Evolutionary conservation across 2,888 invertebrate genomes (phyloP).

Genomic region (Lagria hirta): DNA sequence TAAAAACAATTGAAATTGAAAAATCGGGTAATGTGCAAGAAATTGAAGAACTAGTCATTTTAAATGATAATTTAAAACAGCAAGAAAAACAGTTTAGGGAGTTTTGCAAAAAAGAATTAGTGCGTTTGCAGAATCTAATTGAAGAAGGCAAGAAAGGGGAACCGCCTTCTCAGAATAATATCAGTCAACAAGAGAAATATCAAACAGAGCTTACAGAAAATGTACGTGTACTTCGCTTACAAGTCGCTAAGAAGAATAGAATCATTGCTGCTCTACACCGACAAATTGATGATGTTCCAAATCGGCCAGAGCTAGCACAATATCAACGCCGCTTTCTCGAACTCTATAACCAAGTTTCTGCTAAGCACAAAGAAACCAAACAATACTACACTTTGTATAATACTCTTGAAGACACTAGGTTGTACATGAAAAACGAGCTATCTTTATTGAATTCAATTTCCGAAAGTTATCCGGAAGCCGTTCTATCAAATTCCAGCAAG

Average conservation of each 20-base stretch:
- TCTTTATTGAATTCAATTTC: slow-evolving; percentile 84
- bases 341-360: slow-evolving; percentile 92
- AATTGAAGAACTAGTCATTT: slow-evolving; percentile 63
- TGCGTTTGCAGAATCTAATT: slow-evolving; percentile 56
- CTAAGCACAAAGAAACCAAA: slow-evolving; percentile 95
- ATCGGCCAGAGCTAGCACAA: slow-evolving; percentile 88
- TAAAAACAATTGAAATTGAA: slow-evolving; percentile 54
- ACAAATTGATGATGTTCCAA: slow-evolving; percentile 90
- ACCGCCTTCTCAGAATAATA: too few relatives aligned
- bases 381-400: slow-evolving; percentile 97
- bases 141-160: slow-evolving; percentile 46
- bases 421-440: slow-evolving; percentile 90
- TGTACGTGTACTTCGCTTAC: slow-evolving; percentile 63
- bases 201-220: slow-evolving; percentile 66
- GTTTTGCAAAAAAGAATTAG: slow-evolving; percentile 69
- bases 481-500: slow-evolving; percentile 75
- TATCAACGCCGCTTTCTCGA: slow-evolving; percentile 96
- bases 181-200: slow-evolving; percentile 9
- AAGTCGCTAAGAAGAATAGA: slow-evolving; percentile 77
- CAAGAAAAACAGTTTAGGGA: slow-evolving; percentile 75
- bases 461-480: slow-evolving; percentile 70
- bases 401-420: slow-evolving; percentile 90
- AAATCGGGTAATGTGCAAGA: slow-evolving; percentile 57
- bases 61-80: slow-evolving; percentile 71
- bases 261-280: slow-evolving; percentile 79